Evolutionary conservation across 1,140 invertebrate genomes (phyloP), one percentile per base, ranked within the genome.

Genomic region (Drosophila eugracilis): DNA sequence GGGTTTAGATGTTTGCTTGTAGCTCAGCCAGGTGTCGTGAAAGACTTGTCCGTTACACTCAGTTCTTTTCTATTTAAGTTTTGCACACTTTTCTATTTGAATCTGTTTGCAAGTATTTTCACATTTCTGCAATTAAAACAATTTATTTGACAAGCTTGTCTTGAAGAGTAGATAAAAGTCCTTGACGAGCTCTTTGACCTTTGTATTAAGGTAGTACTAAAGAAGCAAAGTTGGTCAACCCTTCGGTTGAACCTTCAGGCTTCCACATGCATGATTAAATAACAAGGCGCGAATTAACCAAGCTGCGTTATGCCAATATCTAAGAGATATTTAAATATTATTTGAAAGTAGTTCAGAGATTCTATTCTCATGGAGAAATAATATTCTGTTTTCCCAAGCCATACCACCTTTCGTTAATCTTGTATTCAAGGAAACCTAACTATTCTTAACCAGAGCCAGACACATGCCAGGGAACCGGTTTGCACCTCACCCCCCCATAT

Each of bases 31-130:
- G 41, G 71, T 70, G 80, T 77, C 73, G 73, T 65, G 66, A 69
- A 72, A 57, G 63, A 88, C 84, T 75, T 72, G 71, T 41, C 54
- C 71, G 83, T 88, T 88, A 88, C 83, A 88, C 65, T 88, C 81
- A 39, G 66, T 88, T 52, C 57, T 72, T 83, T 88, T 88, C 59
- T 75, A 70, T 44, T 66, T 45, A 9, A 14, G 15, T 14, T 58
- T 75, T 60, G 60, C 15, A 69, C 74, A 65, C 53, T 36, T 63
- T 54, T 71, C 22, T 24, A 60, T 42, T 58, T 53, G 42, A 58
- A 73, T 67, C 26, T 36, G 58, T 28, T 58, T 30, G 58, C 30
- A 52, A 53, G 45, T 67, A 67, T 55, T 37, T 42, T 26, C 17
- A 49, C 69, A 72, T 28, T 50, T 59, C 15, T 15, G 19, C 21